A percentile compares a stretch with the other conserved stretches of the same genome.
phyloP scores from a whole-genome alignment of 1,140 invertebrate genomes.

The Drosophila guanche region DNA sequence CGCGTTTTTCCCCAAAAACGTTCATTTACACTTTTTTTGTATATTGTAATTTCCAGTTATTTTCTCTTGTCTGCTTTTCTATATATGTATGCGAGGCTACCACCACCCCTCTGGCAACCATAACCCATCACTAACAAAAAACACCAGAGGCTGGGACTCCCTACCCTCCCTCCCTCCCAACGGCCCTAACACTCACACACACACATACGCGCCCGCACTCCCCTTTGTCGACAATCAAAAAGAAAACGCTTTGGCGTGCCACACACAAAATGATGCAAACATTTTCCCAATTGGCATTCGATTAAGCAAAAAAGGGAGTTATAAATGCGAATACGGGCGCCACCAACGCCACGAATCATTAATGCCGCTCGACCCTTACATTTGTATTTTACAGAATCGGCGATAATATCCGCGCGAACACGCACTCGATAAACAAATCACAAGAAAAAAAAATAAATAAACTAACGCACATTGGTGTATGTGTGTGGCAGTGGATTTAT shows the following conservation, averaged over 20 bases:
- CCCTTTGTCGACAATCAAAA: background rate
- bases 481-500: no score
- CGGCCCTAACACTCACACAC: slow-evolving; percentile 21
- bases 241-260: slow-evolving; percentile 32
- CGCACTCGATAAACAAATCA: slow-evolving; percentile 53
- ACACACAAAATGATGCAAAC: slow-evolving; percentile 52
- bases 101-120: no score
- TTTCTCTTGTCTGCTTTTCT: background rate
- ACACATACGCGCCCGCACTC: slow-evolving; percentile 10
- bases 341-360: no score
- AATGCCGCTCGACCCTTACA: slow-evolving; percentile 1
- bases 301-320: background rate
- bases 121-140: background rate
- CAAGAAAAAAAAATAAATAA: slow-evolving; percentile 53
- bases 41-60: background rate
- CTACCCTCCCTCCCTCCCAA: slow-evolving; percentile 1
- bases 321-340: no score
- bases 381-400: background rate
- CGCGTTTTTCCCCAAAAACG: slow-evolving; percentile 44
- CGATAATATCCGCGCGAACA: background rate
- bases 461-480: slow-evolving; percentile 31
- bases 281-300: slow-evolving; percentile 46
- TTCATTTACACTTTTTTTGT: slow-evolving; percentile 7
- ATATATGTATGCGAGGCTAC: background rate
- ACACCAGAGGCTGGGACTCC: background rate